Base-by-base conservation (phyloP, 1,140 invertebrate genomes). In the Drosophila obscura region DNA sequence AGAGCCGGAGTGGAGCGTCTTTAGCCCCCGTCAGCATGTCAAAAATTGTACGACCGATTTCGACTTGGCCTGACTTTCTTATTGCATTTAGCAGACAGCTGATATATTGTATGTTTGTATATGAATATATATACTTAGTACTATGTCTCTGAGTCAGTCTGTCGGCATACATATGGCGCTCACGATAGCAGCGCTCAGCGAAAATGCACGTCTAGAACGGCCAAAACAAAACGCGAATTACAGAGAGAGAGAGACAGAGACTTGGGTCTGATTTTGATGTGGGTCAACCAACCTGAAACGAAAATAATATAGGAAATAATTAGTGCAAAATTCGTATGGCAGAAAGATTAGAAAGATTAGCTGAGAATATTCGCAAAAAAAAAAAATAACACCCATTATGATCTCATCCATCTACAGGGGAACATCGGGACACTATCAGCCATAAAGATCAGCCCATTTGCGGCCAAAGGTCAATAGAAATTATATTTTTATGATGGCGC, bases 161-260 rank as follows among this genome's bases (percentile, higher is more conserved):
- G 73, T 15, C 59, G 51, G 46, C 73, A 76, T 76, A 61, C 85
- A 81, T 77, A 73, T 53, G 56, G 63, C 59, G 65, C 56, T 66
- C 63, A 53, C 28, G 82, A 85, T 85, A 72, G 74, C 78, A 78
- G 19, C 16, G 58, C 77, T 81, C 60, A 49, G 55, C 45, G 5
- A 79, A 85, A 82, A 55, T 82, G 82, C 83, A 85, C 82, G 82
- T 85, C 73, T 78, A 31, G 61, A 16, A 39, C 2, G 35, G 35
- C 35, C 35, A 13, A 39, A 39, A 39, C 35, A 81, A 28, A 77
- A 69, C 77, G 58, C 73, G 69, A 16, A 68, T 19, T 19, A 65
- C 68, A 65, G n/a, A 61, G 28, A 13, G 35, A 50, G 22, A 19
- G 16, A 45, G 1, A 35, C 9, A 28, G 13, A 46, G 28, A 58